Percentiles rank a stretch among this genome's conserved stretches.
These are phyloP conservation scores for Silurus aristotelis DNA, from an alignment of 2,797 vertebrate species.

Conservation along the genomic window DNA sequence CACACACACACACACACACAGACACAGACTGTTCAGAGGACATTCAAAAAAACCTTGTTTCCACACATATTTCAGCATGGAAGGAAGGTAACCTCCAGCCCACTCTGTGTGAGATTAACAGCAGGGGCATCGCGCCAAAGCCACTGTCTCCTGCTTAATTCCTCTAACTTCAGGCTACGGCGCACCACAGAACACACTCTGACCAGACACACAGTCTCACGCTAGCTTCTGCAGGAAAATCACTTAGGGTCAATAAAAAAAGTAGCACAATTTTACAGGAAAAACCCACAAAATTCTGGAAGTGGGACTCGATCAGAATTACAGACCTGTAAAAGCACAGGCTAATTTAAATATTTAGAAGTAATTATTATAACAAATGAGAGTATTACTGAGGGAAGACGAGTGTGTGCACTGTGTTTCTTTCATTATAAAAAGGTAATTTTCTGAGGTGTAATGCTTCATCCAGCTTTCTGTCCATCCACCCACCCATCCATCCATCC, in stretches of 20 bases:
- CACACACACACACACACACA: conserved; percentile 10
- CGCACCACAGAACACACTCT: conserved; percentile 64
- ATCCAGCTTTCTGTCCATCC: neutral
- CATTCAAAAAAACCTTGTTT: neutral
- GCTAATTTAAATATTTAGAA: neutral
- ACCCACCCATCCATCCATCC: neutral
- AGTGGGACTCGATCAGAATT: neutral
- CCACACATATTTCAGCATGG: conserved; percentile 56
- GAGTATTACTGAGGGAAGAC: neutral
- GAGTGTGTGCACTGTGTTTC: neutral
- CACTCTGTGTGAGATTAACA: conserved; percentile 75
- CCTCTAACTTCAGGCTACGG: conserved; percentile 73
- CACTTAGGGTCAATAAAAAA: neutral
- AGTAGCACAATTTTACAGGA: neutral
- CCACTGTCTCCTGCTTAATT: conserved; percentile 82
- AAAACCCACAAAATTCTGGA: neutral
- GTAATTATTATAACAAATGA: neutral
- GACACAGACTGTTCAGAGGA: neutral
- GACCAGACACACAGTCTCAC: conserved; percentile 44
- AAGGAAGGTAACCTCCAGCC: conserved; percentile 62
- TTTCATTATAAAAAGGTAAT: no score
- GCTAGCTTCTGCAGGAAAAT: conserved; percentile 7
- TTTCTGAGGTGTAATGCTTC: neutral
- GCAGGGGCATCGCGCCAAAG: conserved; percentile 78
- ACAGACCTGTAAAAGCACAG: neutral